These are phyloP conservation scores for Temnothorax unifasciatus DNA, from an alignment of 2,888 invertebrate genomes.

Conservation along the genomic window DNA sequence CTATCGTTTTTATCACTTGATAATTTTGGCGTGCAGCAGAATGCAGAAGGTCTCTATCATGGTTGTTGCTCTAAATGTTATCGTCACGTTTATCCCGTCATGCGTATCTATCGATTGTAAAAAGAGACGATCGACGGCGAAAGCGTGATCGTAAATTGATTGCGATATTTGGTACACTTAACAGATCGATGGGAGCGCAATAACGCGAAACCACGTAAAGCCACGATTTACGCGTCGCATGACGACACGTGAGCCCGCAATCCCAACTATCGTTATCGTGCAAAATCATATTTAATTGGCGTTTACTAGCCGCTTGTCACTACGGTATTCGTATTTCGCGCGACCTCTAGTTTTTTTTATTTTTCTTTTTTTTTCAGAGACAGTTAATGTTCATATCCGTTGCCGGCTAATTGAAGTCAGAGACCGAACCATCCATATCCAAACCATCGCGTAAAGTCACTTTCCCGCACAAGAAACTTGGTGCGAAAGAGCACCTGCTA, in stretches of 20 bases:
- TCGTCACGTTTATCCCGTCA: not conserved
- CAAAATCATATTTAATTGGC: conserved; percentile 44
- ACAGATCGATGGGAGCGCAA: conserved; percentile 26
- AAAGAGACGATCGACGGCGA: not conserved
- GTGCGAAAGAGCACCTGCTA: not conserved
- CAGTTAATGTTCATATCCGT: conserved; percentile 55
- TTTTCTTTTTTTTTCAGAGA: not conserved
- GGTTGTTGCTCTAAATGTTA: not conserved
- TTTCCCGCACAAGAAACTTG: conserved; percentile 31
- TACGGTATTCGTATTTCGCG: conserved; percentile 49
- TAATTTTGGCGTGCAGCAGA: not conserved
- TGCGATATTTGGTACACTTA: conserved; percentile 33
- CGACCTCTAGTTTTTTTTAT: conserved; percentile 20
- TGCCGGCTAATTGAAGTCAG: conserved; percentile 59
- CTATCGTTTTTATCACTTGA: not conserved
- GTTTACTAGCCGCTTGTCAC: conserved; percentile 38
- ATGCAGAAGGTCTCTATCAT: not conserved
- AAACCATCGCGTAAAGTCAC: conserved; percentile 38
- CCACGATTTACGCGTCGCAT: conserved; percentile 25
- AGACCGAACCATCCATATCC: conserved; percentile 20
- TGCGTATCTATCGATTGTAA: not conserved
- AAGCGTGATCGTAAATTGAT: conserved; percentile 32
- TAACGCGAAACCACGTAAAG: conserved; percentile 5
- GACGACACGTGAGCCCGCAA: conserved; percentile 20
- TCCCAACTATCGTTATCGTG: conserved; percentile 20